These are phyloP conservation scores for Neocrepidodera transversa DNA, from an alignment of 2,888 invertebrate genomes.

Conservation along the genomic window DNA sequence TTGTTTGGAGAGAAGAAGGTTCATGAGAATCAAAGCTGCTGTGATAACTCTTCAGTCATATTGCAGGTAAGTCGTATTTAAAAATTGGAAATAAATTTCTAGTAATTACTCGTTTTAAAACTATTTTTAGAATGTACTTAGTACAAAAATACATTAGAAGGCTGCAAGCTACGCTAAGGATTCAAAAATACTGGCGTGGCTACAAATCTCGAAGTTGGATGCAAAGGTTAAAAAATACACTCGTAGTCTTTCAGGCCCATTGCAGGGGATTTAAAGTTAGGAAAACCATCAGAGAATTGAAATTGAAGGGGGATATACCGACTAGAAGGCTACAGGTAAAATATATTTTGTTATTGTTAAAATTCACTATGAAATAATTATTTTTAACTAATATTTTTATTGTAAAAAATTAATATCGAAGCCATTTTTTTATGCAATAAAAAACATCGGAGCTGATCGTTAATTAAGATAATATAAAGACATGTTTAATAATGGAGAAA, in stretches of 20 bases:
- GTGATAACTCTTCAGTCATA: slow-evolving; percentile 79
- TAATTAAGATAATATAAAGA: too few species aligned
- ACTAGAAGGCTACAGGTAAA: slow-evolving; percentile 37
- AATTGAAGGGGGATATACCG: slow-evolving; percentile 36
- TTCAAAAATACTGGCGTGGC: slow-evolving; percentile 83
- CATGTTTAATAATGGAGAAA: too few species aligned
- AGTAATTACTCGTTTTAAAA: too few species aligned
- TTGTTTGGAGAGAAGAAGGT: slow-evolving; percentile 78
- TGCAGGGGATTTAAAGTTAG: slow-evolving; percentile 73
- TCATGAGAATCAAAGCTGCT: slow-evolving; percentile 75
- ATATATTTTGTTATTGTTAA: not conserved
- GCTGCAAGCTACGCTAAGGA: slow-evolving; percentile 67
- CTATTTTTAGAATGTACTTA: slow-evolving; percentile 65
- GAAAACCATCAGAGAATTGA: slow-evolving; percentile 63
- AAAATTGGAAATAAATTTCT: too few species aligned
- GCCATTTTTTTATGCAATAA: too few species aligned
- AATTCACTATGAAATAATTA: too few species aligned
- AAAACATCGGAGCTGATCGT: too few species aligned
- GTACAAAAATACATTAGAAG: slow-evolving; percentile 66
- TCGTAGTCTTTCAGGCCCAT: slow-evolving; percentile 75
- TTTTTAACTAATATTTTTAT: too few species aligned
- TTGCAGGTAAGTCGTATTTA: slow-evolving; percentile 61
- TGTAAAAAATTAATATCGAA: too few species aligned
- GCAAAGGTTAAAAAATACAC: slow-evolving; percentile 66
- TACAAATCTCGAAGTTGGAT: slow-evolving; percentile 73